Conservation (phyloP, 35 echinoderm and acorn worm species). For the Lytechinus pictus region DNA sequence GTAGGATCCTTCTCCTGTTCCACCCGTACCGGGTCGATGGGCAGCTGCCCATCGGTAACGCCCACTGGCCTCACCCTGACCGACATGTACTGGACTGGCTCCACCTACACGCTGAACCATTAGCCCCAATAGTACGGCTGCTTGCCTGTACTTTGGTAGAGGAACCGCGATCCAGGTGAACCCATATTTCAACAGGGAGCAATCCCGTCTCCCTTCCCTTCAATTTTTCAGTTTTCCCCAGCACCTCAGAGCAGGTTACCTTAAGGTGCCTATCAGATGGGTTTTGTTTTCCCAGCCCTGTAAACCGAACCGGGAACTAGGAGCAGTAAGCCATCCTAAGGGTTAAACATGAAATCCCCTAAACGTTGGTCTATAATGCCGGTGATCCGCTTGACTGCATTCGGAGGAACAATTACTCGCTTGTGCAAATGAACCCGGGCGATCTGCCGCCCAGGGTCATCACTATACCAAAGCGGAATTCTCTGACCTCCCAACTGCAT, state of each 20-base stretch:
- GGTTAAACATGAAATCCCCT: conserved; percentile 19
- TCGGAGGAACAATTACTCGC: conserved; percentile 43
- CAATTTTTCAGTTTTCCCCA: not conserved
- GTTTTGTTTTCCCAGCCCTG: not conserved
- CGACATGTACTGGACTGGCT: too few species aligned
- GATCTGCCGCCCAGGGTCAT: not conserved
- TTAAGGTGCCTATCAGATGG: conserved; percentile 9
- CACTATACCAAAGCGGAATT: not conserved
- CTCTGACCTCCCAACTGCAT: conserved; percentile 11
- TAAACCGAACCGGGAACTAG: conserved; percentile 37
- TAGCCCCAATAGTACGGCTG: too few species aligned
- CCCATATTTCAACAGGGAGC: too few species aligned
- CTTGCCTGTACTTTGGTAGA: too few species aligned
- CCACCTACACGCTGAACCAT: too few species aligned
- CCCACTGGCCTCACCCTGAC: not conserved
- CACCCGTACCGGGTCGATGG: not conserved
- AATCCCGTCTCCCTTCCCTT: not conserved
- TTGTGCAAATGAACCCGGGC: conserved; percentile 31
- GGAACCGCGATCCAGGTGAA: too few species aligned
- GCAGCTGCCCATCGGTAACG: not conserved
- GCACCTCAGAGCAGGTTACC: not conserved
- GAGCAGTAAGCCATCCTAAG: not conserved
- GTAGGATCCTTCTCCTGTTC: not conserved
- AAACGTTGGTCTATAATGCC: not conserved
- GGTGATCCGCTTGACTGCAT: not conserved